phyloP scores from a whole-genome alignment of 2,888 invertebrate species.

The Stenodema calcarata region DNA sequence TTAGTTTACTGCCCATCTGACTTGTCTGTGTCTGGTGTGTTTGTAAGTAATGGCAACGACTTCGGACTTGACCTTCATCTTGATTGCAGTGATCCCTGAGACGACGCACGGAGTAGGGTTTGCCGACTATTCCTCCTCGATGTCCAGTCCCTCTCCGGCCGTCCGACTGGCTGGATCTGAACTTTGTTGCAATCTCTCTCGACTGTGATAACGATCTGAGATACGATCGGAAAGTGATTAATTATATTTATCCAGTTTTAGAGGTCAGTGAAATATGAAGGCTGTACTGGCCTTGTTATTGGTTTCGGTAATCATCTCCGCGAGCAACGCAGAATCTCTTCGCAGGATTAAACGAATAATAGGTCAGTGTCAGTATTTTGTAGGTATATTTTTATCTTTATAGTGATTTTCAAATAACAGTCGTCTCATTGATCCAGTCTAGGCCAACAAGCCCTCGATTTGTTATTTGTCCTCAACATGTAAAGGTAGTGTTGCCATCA shows the following conservation, averaged over 20 bases:
- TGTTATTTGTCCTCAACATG: too few species aligned
- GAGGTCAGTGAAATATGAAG: neutral
- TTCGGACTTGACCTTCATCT: conserved; percentile 22
- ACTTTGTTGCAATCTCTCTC: neutral
- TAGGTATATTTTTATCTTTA: neutral
- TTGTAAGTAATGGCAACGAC: neutral
- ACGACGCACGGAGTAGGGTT: neutral
- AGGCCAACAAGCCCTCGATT: too few species aligned
- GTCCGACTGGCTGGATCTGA: neutral
- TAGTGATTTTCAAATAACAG: neutral
- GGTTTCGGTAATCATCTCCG: neutral
- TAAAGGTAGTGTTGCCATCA: too few species aligned
- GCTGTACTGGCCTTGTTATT: neutral
- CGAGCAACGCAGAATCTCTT: neutral
- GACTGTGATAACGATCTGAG: neutral
- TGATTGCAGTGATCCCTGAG: neutral
- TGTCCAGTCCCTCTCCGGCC: neutral
- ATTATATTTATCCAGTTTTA: neutral
- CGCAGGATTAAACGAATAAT: conserved; percentile 65
- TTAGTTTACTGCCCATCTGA: too few species aligned
- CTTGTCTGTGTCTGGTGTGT: too few species aligned
- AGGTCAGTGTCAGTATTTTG: conserved; percentile 61
- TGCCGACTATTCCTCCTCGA: neutral
- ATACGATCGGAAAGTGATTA: neutral
- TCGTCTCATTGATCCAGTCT: too few species aligned